phyloP scores from a whole-genome alignment of 2,797 vertebrate genomes.

The Lepus oiostolus region DNA sequence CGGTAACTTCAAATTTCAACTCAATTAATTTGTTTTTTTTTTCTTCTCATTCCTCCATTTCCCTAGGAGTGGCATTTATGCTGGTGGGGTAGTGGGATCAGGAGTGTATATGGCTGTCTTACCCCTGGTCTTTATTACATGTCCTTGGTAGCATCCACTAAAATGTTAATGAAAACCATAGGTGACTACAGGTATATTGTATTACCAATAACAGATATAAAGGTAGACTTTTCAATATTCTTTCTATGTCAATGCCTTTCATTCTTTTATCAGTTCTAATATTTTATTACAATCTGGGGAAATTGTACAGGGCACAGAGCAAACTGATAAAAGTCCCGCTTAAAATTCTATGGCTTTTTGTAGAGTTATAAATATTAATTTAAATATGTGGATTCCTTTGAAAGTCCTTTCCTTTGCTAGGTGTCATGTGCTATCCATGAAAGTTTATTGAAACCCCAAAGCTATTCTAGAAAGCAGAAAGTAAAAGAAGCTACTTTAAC shows the following conservation, averaged over 20 bases:
- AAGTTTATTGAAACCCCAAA: conserved; percentile 46
- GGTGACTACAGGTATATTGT: not conserved
- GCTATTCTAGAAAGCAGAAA: conserved; percentile 37
- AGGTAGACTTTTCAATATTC: conserved; percentile 47
- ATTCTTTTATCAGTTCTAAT: conserved; percentile 67
- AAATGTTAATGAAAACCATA: not conserved
- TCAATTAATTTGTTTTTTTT: not conserved
- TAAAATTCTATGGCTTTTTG: conserved; percentile 67
- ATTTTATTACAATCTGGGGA: conserved; percentile 67
- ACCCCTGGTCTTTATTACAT: not conserved
- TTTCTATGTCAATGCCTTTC: conserved; percentile 65
- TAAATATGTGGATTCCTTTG: conserved; percentile 56
- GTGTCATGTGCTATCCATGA: not conserved
- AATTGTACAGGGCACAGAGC: conserved; percentile 61
- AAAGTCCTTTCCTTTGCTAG: conserved; percentile 34
- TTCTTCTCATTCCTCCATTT: not conserved
- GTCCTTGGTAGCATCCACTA: not conserved
- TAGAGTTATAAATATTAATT: conserved; percentile 49
- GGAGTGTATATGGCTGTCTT: not conserved
- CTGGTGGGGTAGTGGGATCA: not conserved
- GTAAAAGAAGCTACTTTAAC: not conserved
- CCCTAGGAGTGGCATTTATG: not conserved
- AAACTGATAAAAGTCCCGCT: conserved; percentile 49
- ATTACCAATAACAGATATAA: conserved; percentile 46
- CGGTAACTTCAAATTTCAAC: conserved; percentile 45